Base-by-base conservation (phyloP, 1,140 invertebrate species). In the Drosophila melanogaster region DNA sequence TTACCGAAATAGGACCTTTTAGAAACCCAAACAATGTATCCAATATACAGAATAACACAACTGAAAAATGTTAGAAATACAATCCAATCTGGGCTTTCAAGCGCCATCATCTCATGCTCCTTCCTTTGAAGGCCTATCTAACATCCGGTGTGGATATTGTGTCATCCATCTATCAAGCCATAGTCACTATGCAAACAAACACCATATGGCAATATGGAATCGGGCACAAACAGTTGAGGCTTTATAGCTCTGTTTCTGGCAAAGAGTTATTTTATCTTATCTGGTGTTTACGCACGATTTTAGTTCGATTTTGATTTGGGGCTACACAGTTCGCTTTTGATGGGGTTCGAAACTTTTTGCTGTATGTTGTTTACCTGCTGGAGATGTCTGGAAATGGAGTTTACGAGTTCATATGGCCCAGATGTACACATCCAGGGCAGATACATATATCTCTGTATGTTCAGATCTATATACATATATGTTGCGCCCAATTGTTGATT, bases 191-290 rank as follows among this genome's bases (percentile, higher is more conserved):
- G 15, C 67, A 71, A 71, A 57, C 67, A 71, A n/a, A 47, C 59
- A 30, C 66, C 67, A 71, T 70, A 71, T 71, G 67, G 50, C 66
- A 38, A 51, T 12, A 14, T 53, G 58, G 58, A 61, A 41, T 53
- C 47, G 15, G 43, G 40, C 17, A 17, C 49, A 62, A 62, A 62
- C 26, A 54, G 40, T 33, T 12, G 59, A 24, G 38, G 59, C 60
- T 65, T 69, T 70, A 35, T 70, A 35, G 64, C 49, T 69, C 30
- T 38, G 40, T 37, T 30, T 17, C 26, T 17, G 47, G 38, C 66
- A 56, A 70, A 70, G 67, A 57, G 67, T 70, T 71, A 70, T 56
- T 41, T 57, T 71, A 71, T 71, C 67, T 71, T 71, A 71, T 71
- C 67, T 40, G 26, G 2, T 70, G 66, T 70, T 70, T 70, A 57